Conservation (phyloP, 2,113 vertebrate genomes). For the Bubalus kerabau region DNA sequence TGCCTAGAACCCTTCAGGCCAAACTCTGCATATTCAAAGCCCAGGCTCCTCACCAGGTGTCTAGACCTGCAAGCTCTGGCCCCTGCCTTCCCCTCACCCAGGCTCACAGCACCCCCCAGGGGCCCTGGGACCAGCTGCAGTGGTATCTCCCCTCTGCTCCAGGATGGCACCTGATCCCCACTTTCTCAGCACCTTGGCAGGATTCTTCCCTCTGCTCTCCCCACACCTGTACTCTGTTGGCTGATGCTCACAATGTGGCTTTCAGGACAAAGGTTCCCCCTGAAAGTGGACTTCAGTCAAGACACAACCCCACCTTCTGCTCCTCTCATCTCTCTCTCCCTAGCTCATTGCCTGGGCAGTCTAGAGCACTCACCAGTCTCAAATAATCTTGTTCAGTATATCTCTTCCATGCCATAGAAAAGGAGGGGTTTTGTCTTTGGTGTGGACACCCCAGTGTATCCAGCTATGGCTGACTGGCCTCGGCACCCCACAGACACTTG, state of each 20-base stretch:
- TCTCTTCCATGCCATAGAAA: neutral
- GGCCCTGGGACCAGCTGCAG: rapidly evolving
- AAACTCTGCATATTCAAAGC: neutral
- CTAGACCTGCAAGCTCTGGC: neutral
- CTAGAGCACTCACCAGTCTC: neutral
- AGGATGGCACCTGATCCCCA: neutral
- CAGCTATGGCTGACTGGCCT: too few relatives aligned
- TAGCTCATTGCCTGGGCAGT: rapidly evolving
- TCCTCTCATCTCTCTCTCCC: neutral
- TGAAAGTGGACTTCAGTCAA: neutral
- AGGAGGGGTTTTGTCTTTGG: neutral
- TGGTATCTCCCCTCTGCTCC: too few relatives aligned
- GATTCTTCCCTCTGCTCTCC: neutral
- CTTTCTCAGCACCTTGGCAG: neutral
- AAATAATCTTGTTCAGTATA: neutral
- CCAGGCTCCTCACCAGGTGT: neutral
- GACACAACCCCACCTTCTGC: rapidly evolving
- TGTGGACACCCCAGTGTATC: rapidly evolving
- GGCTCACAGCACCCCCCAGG: rapidly evolving
- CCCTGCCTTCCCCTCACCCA: too few relatives aligned
- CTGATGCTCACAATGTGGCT: neutral
- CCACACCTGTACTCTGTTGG: neutral
- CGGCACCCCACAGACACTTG: rapidly evolving
- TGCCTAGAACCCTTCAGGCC: neutral
- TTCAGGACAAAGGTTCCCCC: neutral